Evolutionary conservation across 2,113 vertebrate species (phyloP), one percentile per base, ranked within the genome.

Genomic region (Scomber colias): DNA sequence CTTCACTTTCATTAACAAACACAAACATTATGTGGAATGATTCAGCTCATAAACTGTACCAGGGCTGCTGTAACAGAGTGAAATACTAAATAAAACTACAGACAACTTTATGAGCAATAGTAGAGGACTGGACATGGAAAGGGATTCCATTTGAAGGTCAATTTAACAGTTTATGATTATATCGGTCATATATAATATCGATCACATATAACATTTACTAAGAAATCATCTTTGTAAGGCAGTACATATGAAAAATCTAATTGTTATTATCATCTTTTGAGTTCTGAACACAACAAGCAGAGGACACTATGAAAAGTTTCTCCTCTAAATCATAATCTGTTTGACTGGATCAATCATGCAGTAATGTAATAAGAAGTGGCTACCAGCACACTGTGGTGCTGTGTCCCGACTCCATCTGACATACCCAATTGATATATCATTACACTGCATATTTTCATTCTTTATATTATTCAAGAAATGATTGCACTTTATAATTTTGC

Each of bases 201-300:
- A 40, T 40, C 35, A 40, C 9, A 7, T 7, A 40, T 9, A 40
- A 40, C 17, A 66, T 13, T 31, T 7, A 5, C 3, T 5, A 14
- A 30, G 19, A 40, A 35, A 51, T 49, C 21, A 15, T 13, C 24
- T 27, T 27, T 27, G 2, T 27, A 27, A 27, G 24, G 24, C 24
- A 27, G 24, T 27, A 3, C 24, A 27, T 27, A 27, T 27, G 24
- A 27, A 27, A 27, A 27, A 27, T 27, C 24, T 27, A 27, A 27
- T 27, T 27, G 24, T 27, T 27, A 27, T 27, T 27, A 51, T 49
- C 21, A 15, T 13, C 15, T 21, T 17, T 27, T 3, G 3, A 9
- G 17, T 54, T 57, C 8, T 53, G 21, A 61, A 21, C 30, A 45
- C 48, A 69, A 69, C 35, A 31, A 61, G 55, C 27, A 44, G 64